These are phyloP conservation scores for Palythoa heliodiscus DNA, from an alignment of 92 coral and sea anemone species.

Conservation along the genomic window DNA sequence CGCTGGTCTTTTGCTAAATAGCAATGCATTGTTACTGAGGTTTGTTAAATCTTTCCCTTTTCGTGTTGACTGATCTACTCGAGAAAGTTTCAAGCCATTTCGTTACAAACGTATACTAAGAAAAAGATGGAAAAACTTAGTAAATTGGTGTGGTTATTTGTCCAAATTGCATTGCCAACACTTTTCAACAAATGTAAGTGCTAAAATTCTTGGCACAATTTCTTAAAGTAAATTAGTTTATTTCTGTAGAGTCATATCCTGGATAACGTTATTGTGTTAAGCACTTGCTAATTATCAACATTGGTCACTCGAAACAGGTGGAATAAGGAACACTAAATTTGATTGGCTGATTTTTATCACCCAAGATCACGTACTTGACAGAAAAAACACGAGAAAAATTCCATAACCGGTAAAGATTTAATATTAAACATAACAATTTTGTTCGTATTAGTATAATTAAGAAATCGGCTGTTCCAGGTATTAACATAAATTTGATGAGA, in stretches of 20 bases:
- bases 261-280: conserved; percentile 30
- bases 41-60: not conserved
- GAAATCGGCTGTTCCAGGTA: not conserved
- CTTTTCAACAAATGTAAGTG: not conserved
- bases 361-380: conserved; percentile 45
- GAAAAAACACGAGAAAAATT: conserved; percentile 17
- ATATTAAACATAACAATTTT: not conserved
- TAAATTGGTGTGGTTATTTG: not conserved
- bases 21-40: conserved; percentile 64
- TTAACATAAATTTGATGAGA: not conserved
- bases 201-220: conserved; percentile 4
- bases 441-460: not conserved
- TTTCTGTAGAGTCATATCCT: conserved; percentile 2
- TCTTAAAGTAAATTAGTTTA: not conserved
- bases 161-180: not conserved
- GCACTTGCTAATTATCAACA: conserved; percentile 6
- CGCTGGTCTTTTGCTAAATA: conserved; percentile 83
- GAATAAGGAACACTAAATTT: not conserved
- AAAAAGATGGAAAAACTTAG: not conserved
- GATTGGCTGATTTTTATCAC: conserved; percentile 22
- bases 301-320: conserved; percentile 9
- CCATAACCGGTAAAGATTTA: conserved; percentile 15
- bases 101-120: not conserved
- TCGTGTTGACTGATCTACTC: not conserved
- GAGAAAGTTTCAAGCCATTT: not conserved